Conservation (phyloP, 2,113 vertebrate species). For the Heliornis fulica region DNA sequence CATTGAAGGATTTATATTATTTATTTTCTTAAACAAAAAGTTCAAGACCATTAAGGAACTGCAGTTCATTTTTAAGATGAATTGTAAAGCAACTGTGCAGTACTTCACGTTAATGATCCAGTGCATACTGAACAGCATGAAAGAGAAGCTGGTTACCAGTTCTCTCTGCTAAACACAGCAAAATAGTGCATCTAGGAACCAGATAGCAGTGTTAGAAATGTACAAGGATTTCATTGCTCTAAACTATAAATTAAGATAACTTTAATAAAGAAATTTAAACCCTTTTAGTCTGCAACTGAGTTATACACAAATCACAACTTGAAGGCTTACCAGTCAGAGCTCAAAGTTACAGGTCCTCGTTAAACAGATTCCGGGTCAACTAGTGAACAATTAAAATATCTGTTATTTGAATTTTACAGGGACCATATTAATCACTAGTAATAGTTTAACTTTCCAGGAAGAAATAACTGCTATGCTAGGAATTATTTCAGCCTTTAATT, state of each 20-base stretch:
- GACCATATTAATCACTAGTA: not conserved
- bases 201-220: not conserved
- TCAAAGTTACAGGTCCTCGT: not conserved
- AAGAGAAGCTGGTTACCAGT: not conserved
- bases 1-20: constrained; percentile 37
- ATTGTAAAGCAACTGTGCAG: constrained; percentile 35
- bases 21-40: constrained; percentile 64
- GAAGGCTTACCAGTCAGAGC: not conserved
- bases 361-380: not conserved
- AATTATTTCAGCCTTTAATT: not conserved
- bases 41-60: constrained; percentile 61
- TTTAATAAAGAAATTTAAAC: not conserved
- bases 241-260: not conserved
- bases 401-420: not conserved
- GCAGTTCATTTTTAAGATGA: constrained; percentile 59
- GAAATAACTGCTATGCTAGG: not conserved
- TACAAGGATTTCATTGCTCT: not conserved
- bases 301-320: not conserved
- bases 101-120: constrained; percentile 40
- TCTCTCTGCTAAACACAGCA: constrained; percentile 4
- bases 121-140: not conserved
- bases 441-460: not conserved
- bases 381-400: not conserved
- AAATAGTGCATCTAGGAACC: not conserved
- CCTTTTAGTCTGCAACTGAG: not conserved